Conservation (phyloP, 2,888 invertebrate genomes). For the Cartodere bifasciata region DNA sequence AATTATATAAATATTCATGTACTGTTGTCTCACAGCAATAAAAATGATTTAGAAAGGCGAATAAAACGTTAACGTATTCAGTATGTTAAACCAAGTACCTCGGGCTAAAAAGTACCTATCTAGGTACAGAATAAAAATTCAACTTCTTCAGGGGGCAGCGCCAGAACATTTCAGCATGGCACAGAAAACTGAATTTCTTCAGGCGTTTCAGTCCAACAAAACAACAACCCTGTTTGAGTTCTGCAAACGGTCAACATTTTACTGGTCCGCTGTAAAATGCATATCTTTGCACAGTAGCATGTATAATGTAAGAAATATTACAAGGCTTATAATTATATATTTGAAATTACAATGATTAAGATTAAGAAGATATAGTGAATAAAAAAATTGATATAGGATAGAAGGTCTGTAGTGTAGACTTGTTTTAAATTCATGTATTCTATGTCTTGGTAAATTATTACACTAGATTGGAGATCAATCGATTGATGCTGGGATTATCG, state of each 20-base stretch:
- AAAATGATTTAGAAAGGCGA: constrained; percentile 12
- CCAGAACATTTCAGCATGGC: constrained; percentile 12
- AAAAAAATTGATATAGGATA: too few species aligned
- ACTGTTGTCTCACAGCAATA: constrained; percentile 9
- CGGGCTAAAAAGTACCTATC: too few species aligned
- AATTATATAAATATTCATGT: too few species aligned
- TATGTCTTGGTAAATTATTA: too few species aligned
- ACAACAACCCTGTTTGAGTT: not conserved
- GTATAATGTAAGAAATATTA: constrained; percentile 34
- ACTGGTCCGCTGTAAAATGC: constrained; percentile 14
- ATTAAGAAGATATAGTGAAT: too few species aligned
- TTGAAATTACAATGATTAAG: constrained; percentile 36
- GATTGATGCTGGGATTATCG: too few species aligned
- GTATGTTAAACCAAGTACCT: not conserved
- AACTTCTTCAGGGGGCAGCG: too few species aligned
- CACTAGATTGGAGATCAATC: too few species aligned
- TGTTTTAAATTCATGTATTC: too few species aligned
- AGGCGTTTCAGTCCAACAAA: constrained; percentile 6
- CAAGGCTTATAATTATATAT: constrained; percentile 35
- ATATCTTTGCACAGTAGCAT: constrained; percentile 34
- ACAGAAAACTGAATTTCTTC: constrained; percentile 12
- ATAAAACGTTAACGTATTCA: not conserved
- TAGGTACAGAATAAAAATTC: too few species aligned
- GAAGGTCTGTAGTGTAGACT: too few species aligned
- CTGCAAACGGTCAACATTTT: not conserved